Percentiles rank a stretch among this genome's conserved stretches.
phyloP scores from a whole-genome alignment of 2,113 vertebrate genomes.

The Xerus inauris region DNA sequence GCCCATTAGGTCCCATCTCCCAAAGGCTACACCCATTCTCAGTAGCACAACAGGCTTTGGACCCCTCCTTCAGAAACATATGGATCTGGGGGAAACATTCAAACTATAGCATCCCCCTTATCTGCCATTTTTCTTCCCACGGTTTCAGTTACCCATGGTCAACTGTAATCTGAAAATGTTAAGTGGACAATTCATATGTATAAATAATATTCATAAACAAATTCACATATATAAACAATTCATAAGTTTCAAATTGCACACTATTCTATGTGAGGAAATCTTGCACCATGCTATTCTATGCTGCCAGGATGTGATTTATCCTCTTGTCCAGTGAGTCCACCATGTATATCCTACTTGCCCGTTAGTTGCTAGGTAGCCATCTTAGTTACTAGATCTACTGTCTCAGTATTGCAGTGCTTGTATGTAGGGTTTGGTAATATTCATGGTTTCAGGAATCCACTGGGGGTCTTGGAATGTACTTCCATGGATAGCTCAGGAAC shows the following conservation, averaged over 20 bases:
- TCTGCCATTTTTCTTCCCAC: not conserved
- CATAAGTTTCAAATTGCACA: not conserved
- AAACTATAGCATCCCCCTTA: too few relatives aligned
- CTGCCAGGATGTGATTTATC: not conserved
- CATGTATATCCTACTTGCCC: not conserved
- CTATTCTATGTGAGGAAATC: not conserved
- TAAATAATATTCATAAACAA: too few relatives aligned
- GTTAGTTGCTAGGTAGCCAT: not conserved
- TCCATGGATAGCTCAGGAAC: not conserved
- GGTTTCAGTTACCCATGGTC: not conserved
- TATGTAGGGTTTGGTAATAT: not conserved
- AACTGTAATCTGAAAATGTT: not conserved
- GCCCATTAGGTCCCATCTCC: not conserved
- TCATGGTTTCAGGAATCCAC: not conserved
- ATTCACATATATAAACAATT: not conserved
- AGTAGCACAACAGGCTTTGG: not conserved
- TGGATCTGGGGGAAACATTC: not conserved
- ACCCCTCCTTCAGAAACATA: not conserved
- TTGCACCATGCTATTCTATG: too few relatives aligned
- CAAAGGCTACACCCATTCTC: too few relatives aligned
- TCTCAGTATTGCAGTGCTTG: not conserved
- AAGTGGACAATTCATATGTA: not conserved
- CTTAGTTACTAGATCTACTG: not conserved
- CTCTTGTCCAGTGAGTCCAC: not conserved
- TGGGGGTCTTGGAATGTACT: not conserved